Evolutionary conservation across 2,113 vertebrate species (phyloP).

Genomic region (Tor tambroides): DNA sequence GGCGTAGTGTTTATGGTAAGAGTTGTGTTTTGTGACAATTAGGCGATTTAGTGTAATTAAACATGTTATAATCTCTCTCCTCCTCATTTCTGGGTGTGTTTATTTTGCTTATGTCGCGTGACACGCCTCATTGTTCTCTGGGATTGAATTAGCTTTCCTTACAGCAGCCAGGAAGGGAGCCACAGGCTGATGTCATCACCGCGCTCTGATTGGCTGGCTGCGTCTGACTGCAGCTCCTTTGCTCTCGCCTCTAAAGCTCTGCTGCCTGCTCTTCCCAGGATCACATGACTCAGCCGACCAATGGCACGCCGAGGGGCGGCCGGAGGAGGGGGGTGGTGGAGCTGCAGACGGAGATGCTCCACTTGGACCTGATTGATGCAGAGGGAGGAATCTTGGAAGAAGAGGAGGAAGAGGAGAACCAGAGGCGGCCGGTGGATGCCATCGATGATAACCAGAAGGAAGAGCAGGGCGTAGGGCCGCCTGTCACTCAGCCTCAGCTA

Average conservation of each 20-base stretch:
- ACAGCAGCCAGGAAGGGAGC: conserved; percentile 46
- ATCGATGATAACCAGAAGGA: conserved; percentile 65
- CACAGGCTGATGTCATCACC: conserved; percentile 58
- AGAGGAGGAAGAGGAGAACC: conserved; percentile 65
- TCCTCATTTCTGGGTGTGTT: conserved; percentile 11
- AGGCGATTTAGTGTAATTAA: not conserved
- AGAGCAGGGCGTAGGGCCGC: conserved; percentile 62
- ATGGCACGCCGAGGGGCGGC: conserved; percentile 71
- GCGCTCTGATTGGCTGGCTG: conserved; percentile 48
- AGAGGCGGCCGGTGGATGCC: conserved; percentile 59
- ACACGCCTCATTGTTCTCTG: conserved; percentile 58
- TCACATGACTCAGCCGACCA: conserved; percentile 79
- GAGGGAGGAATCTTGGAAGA: conserved; percentile 81
- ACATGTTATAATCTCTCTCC: not conserved
- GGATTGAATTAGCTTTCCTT: conserved; percentile 57
- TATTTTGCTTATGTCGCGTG: not conserved
- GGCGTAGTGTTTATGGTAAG: not conserved
- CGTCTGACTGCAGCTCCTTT: conserved; percentile 49
- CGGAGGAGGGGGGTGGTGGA: conserved; percentile 74
- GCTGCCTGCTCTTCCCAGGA: conserved; percentile 74
- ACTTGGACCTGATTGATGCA: conserved; percentile 90
- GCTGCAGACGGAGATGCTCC: conserved; percentile 86
- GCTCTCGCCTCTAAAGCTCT: conserved; percentile 50
- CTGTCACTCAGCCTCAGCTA: conserved; percentile 53
- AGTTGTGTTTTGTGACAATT: not conserved